phyloP scores from a whole-genome alignment of 2,888 invertebrate species.

The Dermolepida albohirtum region DNA sequence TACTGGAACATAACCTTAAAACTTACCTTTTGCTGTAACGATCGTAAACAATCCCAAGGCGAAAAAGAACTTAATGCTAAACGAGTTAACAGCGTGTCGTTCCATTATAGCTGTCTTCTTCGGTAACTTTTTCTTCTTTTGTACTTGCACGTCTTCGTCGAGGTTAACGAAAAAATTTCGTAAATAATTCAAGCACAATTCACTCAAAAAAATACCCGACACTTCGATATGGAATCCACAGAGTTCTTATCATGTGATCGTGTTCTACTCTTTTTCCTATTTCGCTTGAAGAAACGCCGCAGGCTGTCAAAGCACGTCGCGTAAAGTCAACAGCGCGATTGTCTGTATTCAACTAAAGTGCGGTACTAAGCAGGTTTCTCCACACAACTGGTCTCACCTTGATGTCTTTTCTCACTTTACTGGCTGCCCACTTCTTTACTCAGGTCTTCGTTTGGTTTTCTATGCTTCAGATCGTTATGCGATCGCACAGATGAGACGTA shows the following conservation, averaged over 20 bases:
- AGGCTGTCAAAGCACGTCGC: constrained; percentile 17
- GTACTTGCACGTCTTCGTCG: constrained; percentile 14
- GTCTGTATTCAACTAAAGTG: constrained; percentile 47
- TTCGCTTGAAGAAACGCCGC: constrained; percentile 17
- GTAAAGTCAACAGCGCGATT: constrained; percentile 44
- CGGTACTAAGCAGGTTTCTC: constrained; percentile 49
- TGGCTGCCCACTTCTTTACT: constrained; percentile 48
- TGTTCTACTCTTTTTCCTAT: not conserved
- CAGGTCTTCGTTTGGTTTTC: not conserved
- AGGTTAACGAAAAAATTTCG: not conserved
- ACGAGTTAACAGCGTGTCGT: constrained; percentile 24
- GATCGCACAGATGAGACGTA: not conserved
- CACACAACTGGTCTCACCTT: constrained; percentile 52
- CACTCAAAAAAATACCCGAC: not conserved
- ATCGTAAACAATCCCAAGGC: constrained; percentile 15
- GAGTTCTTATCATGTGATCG: not conserved
- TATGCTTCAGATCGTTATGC: not conserved
- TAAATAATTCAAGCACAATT: not conserved
- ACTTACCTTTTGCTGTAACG: constrained; percentile 40
- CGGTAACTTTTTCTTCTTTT: constrained; percentile 13
- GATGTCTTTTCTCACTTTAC: constrained; percentile 49
- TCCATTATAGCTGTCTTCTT: constrained; percentile 14
- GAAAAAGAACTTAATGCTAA: constrained; percentile 25
- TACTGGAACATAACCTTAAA: constrained; percentile 17
- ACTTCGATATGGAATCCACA: not conserved